A percentile compares a stretch with the other conserved stretches of the same genome.
Conservation (phyloP, 2,113 vertebrate genomes). For the Nanger granti region DNA sequence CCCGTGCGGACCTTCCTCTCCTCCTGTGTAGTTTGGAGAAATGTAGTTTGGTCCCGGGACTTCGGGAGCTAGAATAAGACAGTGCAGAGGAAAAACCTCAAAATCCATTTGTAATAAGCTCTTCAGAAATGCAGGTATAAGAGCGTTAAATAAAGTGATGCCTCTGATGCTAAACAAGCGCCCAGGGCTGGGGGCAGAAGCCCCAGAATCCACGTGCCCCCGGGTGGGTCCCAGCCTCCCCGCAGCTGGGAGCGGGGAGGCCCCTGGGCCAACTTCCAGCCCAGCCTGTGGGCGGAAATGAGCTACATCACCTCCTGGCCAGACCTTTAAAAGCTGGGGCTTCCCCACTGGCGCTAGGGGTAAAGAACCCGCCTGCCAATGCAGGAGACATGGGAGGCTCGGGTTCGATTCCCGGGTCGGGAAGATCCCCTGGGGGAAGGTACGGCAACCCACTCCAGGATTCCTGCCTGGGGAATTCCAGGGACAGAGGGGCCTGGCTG, state of each 20-base stretch:
- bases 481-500: background rate
- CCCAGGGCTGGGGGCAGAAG: background rate
- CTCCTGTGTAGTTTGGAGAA: background rate
- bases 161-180: background rate
- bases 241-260: background rate
- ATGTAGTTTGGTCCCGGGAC: background rate
- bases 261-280: background rate
- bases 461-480: background rate
- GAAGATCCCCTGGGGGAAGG: background rate
- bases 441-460: background rate
- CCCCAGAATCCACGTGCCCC: rapidly evolving
- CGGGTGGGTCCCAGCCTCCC: background rate
- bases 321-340: background rate
- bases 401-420: background rate
- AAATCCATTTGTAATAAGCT: background rate
- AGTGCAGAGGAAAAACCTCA: too few relatives aligned
- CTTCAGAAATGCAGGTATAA: background rate
- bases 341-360: background rate
- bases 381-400: background rate
- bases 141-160: background rate
- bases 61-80: background rate
- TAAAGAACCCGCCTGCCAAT: background rate
- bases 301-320: background rate
- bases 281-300: background rate
- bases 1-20: background rate